Conservation (phyloP, 2,888 invertebrate genomes). For the Octonoba sinensis region DNA sequence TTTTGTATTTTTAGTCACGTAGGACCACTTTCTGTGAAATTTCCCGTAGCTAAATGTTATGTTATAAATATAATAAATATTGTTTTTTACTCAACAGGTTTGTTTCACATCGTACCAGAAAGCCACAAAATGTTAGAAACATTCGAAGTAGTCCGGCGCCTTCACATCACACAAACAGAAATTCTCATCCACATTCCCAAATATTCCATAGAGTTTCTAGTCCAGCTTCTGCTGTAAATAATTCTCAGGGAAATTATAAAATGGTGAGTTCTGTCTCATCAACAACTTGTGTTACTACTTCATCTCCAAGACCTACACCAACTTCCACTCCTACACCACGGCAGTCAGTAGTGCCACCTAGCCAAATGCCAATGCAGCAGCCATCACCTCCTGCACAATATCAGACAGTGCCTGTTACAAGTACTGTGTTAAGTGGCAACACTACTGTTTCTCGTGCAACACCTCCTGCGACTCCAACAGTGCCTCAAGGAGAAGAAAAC, state of each 20-base stretch:
- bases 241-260: conserved; percentile 45
- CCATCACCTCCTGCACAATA: conserved; percentile 21
- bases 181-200: conserved; percentile 46
- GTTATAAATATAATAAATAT: no score
- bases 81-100: conserved; percentile 14
- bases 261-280: conserved; percentile 34
- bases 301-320: conserved; percentile 45
- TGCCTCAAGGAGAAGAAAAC: conserved; percentile 41
- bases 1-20: no score
- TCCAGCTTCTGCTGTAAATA: conserved; percentile 38
- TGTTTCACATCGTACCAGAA: conserved; percentile 36
- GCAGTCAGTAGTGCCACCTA: conserved; percentile 15
- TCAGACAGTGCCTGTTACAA: not conserved
- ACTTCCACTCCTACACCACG: conserved; percentile 41
- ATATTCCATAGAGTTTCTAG: conserved; percentile 48
- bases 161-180: conserved; percentile 29
- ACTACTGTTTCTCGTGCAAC: conserved; percentile 21
- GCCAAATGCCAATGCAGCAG: conserved; percentile 21
- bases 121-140: conserved; percentile 17
- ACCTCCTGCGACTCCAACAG: conserved; percentile 30
- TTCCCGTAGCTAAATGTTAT: no score
- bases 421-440: conserved; percentile 5
- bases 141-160: conserved; percentile 41
- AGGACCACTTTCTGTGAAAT: no score
- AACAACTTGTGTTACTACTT: conserved; percentile 22